These are phyloP conservation scores for Magallana angulata DNA, from an alignment of 1,140 invertebrate genomes.

Conservation along the genomic window DNA sequence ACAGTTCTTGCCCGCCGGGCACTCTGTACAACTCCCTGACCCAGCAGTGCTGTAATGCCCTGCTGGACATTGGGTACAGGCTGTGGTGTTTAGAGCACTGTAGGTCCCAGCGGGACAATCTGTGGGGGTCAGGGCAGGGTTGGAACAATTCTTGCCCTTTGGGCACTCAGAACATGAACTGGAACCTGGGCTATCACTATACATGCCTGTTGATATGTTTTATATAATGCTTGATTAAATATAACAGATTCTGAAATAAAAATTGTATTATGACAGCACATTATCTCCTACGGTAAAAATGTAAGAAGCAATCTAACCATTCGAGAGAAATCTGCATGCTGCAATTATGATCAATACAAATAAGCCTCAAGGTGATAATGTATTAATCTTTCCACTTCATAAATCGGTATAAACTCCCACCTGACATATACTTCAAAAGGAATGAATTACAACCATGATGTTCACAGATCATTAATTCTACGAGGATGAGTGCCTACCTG, in stretches of 20 bases:
- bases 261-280: too few species aligned
- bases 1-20: conserved; percentile 59
- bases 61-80: conserved; percentile 55
- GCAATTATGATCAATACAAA: too few species aligned
- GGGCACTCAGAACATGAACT: conserved; percentile 65
- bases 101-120: conserved; percentile 64
- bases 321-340: too few species aligned
- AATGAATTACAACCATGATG: not conserved
- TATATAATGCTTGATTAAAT: too few species aligned
- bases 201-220: conserved; percentile 39
- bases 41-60: conserved; percentile 59
- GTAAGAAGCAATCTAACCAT: too few species aligned
- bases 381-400: too few species aligned
- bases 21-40: conserved; percentile 52
- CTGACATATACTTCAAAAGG: not conserved
- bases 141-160: conserved; percentile 63
- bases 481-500: conserved; percentile 60
- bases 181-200: conserved; percentile 47
- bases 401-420: too few species aligned
- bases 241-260: too few species aligned
- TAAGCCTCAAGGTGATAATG: too few species aligned
- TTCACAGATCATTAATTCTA: not conserved
- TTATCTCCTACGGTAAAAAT: too few species aligned
- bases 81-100: conserved; percentile 55
- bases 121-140: conserved; percentile 47